Conservation (phyloP, 2,888 invertebrate genomes). For the Osedax fenrisi region DNA sequence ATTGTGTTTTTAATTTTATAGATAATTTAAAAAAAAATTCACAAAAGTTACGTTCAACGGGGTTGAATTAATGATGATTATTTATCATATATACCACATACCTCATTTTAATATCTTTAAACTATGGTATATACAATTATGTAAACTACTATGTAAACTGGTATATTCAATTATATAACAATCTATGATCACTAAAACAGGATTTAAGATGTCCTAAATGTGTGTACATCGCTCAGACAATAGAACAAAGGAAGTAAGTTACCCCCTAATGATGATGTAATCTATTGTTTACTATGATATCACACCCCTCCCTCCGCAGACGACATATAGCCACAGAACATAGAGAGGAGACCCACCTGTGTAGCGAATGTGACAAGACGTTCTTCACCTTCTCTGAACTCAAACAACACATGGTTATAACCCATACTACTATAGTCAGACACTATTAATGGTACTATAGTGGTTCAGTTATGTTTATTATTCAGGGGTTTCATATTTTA, state of each 20-base stretch:
- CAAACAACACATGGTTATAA: constrained; percentile 32
- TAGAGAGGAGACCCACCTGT: constrained; percentile 32
- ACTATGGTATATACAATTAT: no score
- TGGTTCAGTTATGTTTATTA: no score
- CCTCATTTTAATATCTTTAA: no score
- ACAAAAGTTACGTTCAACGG: no score
- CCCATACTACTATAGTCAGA: neutral
- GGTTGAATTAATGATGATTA: no score
- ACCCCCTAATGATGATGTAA: neutral
- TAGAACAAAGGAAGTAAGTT: constrained; percentile 25
- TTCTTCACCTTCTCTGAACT: constrained; percentile 34
- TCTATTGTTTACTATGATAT: neutral
- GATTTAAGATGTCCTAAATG: neutral
- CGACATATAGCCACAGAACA: constrained; percentile 24
- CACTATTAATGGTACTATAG: neutral
- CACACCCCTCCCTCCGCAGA: neutral
- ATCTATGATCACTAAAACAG: neutral
- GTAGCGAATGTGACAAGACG: constrained; percentile 34
- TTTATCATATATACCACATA: no score
- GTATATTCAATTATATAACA: no score
- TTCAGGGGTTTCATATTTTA: no score
- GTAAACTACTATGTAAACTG: no score
- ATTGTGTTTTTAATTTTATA: no score
- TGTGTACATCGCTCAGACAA: neutral
- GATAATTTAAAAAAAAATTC: no score